These are phyloP conservation scores for Callimico goeldii DNA, from an alignment of 2,797 vertebrate species.

Conservation along the genomic window DNA sequence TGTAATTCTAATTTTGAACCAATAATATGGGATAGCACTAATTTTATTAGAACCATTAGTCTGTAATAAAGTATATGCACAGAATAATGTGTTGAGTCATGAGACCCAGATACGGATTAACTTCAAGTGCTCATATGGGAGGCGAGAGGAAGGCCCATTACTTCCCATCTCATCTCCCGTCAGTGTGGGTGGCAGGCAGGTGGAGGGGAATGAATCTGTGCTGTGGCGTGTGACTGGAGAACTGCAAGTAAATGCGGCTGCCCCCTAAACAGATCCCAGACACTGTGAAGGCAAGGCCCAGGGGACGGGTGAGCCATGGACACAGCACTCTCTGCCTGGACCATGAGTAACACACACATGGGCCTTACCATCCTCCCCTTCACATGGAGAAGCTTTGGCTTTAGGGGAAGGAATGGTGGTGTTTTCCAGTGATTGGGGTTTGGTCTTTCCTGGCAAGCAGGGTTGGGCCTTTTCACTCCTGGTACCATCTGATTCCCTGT, in stretches of 20 bases:
- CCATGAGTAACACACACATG: fast-evolving
- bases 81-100: constrained; percentile 28
- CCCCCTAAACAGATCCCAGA: neutral
- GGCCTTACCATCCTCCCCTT: fast-evolving
- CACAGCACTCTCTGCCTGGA: neutral
- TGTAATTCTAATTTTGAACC: constrained; percentile 71
- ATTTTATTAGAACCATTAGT: constrained; percentile 62
- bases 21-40: constrained; percentile 60
- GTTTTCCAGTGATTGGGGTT: neutral
- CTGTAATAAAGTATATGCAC: constrained; percentile 62
- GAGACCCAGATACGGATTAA: neutral
- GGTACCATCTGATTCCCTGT: too few relatives aligned
- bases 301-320: fast-evolving
- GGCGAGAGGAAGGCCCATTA: fast-evolving
- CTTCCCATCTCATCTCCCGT: neutral
- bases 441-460: neutral
- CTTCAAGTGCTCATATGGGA: neutral
- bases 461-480: neutral
- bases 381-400: fast-evolving
- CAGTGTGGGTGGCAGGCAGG: fast-evolving
- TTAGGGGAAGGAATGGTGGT: neutral
- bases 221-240: neutral
- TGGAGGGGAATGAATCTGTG: neutral
- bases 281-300: neutral
- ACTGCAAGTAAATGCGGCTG: neutral